Base-by-base conservation (phyloP, 2,797 vertebrate genomes). In the Helicolenus hilgendorfi region DNA sequence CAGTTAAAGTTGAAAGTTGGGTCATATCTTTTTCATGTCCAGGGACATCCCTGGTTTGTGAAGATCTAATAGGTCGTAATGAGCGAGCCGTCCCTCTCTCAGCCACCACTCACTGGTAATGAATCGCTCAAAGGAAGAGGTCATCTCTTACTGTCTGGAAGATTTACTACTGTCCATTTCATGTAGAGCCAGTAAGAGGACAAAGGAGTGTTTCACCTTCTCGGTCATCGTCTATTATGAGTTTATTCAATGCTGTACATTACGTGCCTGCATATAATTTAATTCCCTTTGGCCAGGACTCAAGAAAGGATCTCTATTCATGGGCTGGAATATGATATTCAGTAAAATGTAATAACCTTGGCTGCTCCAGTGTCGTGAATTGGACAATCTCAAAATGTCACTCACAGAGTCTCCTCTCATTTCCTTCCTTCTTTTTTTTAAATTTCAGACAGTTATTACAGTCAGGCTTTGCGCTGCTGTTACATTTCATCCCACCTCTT, bases 281-380 rank as follows among this genome's bases (percentile, higher is more conserved):
- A 88, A 77, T 92, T 88, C 85, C 79, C 83, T 89, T 90, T 88
- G 73, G 86, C 70, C 56, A 36, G 62, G 75, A 65, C 72, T 90
- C 53, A 53, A 80, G 81, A 77, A 76, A 90, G 35, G 79, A 79
- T 89, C 85, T 89, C 64, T 89, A 89, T 92, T 91, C 84, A 92
- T 35, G 15, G 67, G 63, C 29, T 59, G 75, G 49, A 92, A 84
- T 88, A 59, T 85, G 73, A 94, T 86, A 86, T 89, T 89, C 79
- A 84, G 76, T 74, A 68, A 90, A 92, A 91, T 81, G 72, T 84
- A 94, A 94, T 92, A 92, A 94, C 90, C 68, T 90, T 79, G 84
- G 72, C 85, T 78, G 70, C 83, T 65, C 36, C 56, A n/a, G 62
- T 69, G 72, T 84, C 87, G 90, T 80, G 80, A 89, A 85, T 84